Base-by-base conservation (phyloP, 2,113 vertebrate species). In the Benitochromis conjunctus region DNA sequence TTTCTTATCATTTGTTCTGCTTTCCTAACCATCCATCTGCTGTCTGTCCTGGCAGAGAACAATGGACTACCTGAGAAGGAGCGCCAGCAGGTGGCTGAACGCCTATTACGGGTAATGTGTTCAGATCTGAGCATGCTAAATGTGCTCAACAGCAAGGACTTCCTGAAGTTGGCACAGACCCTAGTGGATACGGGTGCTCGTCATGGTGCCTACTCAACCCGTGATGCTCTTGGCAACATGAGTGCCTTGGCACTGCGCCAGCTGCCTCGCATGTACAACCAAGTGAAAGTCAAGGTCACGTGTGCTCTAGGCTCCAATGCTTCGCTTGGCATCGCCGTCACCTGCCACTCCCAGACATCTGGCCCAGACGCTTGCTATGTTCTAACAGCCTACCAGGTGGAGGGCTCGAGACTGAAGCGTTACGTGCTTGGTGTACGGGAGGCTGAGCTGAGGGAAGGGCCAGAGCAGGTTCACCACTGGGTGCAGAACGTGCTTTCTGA, bases 251-350 rank as follows among this genome's bases (percentile, higher is more conserved):
- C 99, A 0, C 95, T 99, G 87, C 98, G 98, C 87, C 98, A 99
- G 93, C 95, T 99, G 91, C 98, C 98, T 1, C 97, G 98, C 87
- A 99, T 99, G 98, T 99, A 99, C 96, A 99, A 99, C 96, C 99
- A 99, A 92, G 98, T 99, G 88, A 99, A 99, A 93, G 99, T 99
- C 80, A 99, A 99, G 87, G 98, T 99, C 91, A 99, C 98, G 1
- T 99, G 99, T 0, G 98, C 99, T 21, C 95, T 99, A 12, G 99
- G 99, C 89, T 98, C 98, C 93, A 99, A 98, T 0, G 96, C 98
- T 2, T 98, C 98, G n/a, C 95, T 98, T 3, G 99, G 99, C 85
- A 99, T 99, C 0, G 98, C 98, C 0, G 97, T 99, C 60, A 99
- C 98, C 29, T 99, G 99, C 91, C 98, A 99, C 95, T 98, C 98